A percentile compares a stretch with the other conserved stretches of the same genome.
Conservation (phyloP, 2,797 vertebrate species). For the Sebastes iracundus region DNA sequence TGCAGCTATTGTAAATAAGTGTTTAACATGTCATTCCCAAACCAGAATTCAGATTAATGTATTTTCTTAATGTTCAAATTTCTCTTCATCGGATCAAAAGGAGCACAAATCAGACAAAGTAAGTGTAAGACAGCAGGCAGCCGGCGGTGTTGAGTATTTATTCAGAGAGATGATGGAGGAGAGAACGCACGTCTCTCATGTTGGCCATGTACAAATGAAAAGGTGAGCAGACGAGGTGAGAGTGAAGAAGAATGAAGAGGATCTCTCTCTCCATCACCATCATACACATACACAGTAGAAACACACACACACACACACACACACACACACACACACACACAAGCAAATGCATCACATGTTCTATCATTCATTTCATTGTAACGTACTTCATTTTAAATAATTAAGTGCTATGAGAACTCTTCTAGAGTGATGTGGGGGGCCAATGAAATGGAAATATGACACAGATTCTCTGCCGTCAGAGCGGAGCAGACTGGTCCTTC, state of each 20-base stretch:
- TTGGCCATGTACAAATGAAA: constrained; percentile 51
- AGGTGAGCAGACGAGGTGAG: constrained; percentile 11
- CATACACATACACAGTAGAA: constrained; percentile 19
- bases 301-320: background rate
- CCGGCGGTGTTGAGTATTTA: constrained; percentile 56
- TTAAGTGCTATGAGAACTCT: constrained; percentile 53
- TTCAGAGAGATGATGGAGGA: constrained; percentile 62
- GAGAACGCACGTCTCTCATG: constrained; percentile 45
- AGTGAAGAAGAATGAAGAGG: background rate
- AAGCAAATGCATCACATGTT: background rate
- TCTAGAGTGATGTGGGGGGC: background rate
- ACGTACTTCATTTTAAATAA: constrained; percentile 51
- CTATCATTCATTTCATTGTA: constrained; percentile 27
- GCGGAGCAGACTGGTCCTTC: background rate
- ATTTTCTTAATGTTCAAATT: background rate
- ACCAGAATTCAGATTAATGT: background rate
- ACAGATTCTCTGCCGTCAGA: background rate
- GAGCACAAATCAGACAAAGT: background rate
- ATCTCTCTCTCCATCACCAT: background rate
- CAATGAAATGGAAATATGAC: background rate
- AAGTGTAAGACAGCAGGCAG: background rate
- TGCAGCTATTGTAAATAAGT: background rate
- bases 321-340: constrained; percentile 4
- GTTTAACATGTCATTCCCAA: background rate
- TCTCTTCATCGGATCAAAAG: background rate